These are phyloP conservation scores for Acyrthosiphon pisum DNA, from an alignment of 1,140 invertebrate species.

Conservation along the genomic window DNA sequence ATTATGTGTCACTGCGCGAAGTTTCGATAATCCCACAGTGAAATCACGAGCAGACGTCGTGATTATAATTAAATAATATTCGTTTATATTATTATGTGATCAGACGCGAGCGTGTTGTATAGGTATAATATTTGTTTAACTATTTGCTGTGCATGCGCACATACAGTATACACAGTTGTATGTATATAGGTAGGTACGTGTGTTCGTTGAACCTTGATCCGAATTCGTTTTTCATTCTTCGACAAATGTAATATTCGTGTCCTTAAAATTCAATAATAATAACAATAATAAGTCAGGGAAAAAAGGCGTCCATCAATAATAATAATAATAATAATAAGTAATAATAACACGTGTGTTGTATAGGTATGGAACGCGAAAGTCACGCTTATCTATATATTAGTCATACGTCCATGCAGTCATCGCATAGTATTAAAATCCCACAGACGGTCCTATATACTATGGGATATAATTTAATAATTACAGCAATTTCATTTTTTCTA, in stretches of 20 bases:
- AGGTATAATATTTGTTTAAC: not conserved
- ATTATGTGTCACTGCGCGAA: not conserved
- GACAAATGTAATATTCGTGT: slow-evolving; percentile 8
- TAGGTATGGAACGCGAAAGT: slow-evolving; percentile 20
- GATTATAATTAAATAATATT: slow-evolving; percentile 26
- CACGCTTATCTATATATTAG: slow-evolving; percentile 13
- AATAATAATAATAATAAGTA: not conserved
- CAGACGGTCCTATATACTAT: not conserved
- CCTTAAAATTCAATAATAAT: slow-evolving; percentile 14
- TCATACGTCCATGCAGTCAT: not conserved
- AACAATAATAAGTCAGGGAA: not conserved
- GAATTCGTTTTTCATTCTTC: slow-evolving; percentile 15
- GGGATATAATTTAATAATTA: not conserved
- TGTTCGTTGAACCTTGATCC: slow-evolving; percentile 44
- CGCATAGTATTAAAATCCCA: not conserved
- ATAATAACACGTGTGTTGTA: not conserved
- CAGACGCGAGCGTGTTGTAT: not conserved
- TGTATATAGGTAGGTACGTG: not conserved
- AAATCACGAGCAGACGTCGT: slow-evolving; percentile 30
- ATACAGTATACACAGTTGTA: not conserved
- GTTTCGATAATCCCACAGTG: slow-evolving; percentile 20
- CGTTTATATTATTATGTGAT: not conserved
- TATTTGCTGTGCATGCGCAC: not conserved
- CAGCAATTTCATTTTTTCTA: not conserved
- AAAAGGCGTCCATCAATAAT: not conserved